These are phyloP conservation scores for Syndactyla subalaris DNA, from an alignment of 2,797 vertebrate species.

Conservation along the genomic window DNA sequence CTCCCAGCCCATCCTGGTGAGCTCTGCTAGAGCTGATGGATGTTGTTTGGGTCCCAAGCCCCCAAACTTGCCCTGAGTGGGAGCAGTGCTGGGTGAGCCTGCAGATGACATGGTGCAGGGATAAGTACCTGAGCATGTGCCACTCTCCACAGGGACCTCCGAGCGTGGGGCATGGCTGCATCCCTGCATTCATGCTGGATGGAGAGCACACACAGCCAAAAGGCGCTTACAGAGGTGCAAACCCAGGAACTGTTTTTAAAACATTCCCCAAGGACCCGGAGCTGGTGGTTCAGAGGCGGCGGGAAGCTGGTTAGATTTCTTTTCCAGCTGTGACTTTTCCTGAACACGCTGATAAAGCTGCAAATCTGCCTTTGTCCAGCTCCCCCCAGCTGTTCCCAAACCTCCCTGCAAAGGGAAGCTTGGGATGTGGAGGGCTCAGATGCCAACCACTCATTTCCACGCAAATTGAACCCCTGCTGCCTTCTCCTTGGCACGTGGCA, in stretches of 20 bases:
- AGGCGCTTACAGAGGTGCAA: not conserved
- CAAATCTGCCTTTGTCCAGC: not conserved
- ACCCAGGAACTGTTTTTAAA: not conserved
- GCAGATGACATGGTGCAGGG: fast-evolving
- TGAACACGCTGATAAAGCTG: not conserved
- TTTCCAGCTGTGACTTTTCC: not conserved
- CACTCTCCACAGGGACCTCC: not conserved
- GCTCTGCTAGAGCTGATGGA: not conserved
- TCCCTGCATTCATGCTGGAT: fast-evolving
- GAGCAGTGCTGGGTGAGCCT: not conserved
- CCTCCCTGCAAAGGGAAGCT: not conserved
- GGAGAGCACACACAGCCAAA: fast-evolving
- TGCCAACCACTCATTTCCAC: not conserved
- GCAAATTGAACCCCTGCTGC: not conserved
- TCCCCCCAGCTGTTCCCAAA: not conserved
- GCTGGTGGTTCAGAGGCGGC: fast-evolving
- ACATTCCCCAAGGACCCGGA: fast-evolving
- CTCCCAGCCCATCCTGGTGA: not conserved
- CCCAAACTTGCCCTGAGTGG: fast-evolving
- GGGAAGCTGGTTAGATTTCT: not conserved
- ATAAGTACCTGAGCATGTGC: fast-evolving
- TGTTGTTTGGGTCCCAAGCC: not conserved
- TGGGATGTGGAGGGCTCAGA: not conserved
- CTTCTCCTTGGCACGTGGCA: fast-evolving
- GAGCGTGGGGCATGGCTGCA: fast-evolving